Percentiles rank a stretch among this genome's conserved stretches.
phyloP scores from a whole-genome alignment of 2,888 invertebrate species.

The Thera obeliscata region DNA sequence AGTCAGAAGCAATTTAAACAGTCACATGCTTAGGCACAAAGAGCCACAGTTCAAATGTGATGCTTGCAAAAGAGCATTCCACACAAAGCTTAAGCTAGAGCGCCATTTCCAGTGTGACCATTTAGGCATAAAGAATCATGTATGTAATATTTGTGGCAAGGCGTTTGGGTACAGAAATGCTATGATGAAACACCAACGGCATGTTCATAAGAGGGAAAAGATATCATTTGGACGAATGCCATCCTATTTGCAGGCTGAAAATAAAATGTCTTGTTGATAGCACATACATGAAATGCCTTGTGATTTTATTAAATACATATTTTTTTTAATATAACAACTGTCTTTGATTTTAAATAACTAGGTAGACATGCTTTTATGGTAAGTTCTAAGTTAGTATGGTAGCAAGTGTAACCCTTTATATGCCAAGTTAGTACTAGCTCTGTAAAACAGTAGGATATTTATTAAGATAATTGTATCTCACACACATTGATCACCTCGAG shows the following conservation, averaged over 20 bases:
- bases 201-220: conserved; percentile 67
- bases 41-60: conserved; percentile 64
- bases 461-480: no score
- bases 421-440: no score
- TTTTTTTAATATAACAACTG: no score
- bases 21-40: conserved; percentile 63
- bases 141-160: conserved; percentile 65
- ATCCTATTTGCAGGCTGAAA: conserved; percentile 56
- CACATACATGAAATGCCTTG: no score
- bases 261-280: conserved; percentile 8
- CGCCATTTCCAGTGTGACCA: conserved; percentile 65
- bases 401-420: no score
- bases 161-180: conserved; percentile 69
- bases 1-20: conserved; percentile 67
- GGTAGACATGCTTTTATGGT: no score
- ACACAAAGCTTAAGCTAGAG: conserved; percentile 56
- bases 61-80: conserved; percentile 61
- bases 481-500: no score
- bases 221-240: conserved; percentile 55
- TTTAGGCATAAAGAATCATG: conserved; percentile 66
- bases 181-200: conserved; percentile 68
- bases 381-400: no score
- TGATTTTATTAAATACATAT: no score
- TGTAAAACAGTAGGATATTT: no score
- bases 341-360: no score